These are phyloP conservation scores for Anagrus nilaparvatae DNA, from an alignment of 1,140 invertebrate genomes.

Conservation along the genomic window DNA sequence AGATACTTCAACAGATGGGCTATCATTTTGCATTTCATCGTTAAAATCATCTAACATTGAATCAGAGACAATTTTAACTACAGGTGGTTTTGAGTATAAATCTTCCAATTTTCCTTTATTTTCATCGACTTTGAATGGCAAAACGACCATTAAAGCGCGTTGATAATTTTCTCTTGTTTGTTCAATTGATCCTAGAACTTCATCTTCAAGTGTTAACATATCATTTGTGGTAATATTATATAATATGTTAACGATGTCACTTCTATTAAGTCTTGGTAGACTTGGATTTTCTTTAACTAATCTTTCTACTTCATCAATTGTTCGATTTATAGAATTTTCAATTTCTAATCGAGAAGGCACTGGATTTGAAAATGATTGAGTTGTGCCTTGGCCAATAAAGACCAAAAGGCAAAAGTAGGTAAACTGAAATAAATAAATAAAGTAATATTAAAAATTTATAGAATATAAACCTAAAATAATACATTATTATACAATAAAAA, in stretches of 20 bases:
- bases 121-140: conserved; percentile 43
- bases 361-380: conserved; percentile 24
- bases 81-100: conserved; percentile 44
- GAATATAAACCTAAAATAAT: no score
- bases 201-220: conserved; percentile 32
- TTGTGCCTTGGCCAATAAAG: conserved; percentile 23
- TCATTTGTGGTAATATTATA: conserved; percentile 49
- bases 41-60: conserved; percentile 15
- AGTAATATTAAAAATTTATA: conserved; percentile 3
- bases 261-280: conserved; percentile 45
- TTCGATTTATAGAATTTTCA: conserved; percentile 42
- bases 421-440: conserved; percentile 24
- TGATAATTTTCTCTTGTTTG: conserved; percentile 41
- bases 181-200: conserved; percentile 28
- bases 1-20: no score
- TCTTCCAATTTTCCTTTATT: conserved; percentile 39
- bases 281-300: conserved; percentile 44
- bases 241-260: conserved; percentile 49
- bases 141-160: conserved; percentile 45
- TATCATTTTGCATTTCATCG: conserved; percentile 9
- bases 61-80: conserved; percentile 39
- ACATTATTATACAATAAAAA: no score
- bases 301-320: conserved; percentile 49
- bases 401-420: conserved; percentile 27
- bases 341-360: conserved; percentile 27